Conservation (phyloP, 2,888 invertebrate species). For the Drosophila gaucha region DNA sequence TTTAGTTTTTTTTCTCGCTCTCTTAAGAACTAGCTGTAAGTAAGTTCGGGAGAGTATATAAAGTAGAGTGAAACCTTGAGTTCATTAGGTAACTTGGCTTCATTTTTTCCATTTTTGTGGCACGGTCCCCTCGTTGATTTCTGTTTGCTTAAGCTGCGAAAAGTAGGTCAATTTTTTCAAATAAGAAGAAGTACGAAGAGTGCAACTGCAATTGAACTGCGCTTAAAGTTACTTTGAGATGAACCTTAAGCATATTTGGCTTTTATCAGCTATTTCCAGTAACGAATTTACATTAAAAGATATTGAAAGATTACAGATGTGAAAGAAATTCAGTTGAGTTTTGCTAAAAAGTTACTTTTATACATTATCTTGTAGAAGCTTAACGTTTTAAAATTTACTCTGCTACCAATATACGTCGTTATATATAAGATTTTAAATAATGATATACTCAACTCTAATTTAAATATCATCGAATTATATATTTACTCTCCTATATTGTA, state of each 20-base stretch:
- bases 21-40: conserved; percentile 10
- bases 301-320: too few species aligned
- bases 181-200: neutral
- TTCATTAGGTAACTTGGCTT: conserved; percentile 48
- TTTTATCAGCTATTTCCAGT: neutral
- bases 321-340: too few species aligned
- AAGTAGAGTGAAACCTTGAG: conserved; percentile 38
- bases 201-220: conserved; percentile 4
- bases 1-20: conserved; percentile 25
- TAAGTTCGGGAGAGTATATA: conserved; percentile 17
- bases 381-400: neutral
- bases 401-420: too few species aligned
- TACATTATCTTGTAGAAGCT: too few species aligned
- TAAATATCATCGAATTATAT: too few species aligned
- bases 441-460: too few species aligned
- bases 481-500: too few species aligned
- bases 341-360: too few species aligned
- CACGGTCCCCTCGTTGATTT: conserved; percentile 15
- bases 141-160: conserved; percentile 22
- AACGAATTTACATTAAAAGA: too few species aligned
- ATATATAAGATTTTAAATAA: too few species aligned
- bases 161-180: conserved; percentile 39
- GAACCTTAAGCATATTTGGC: neutral
- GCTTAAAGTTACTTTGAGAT: neutral
- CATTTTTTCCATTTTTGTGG: conserved; percentile 6